Conservation (phyloP, 2,888 invertebrate species). For the Ochropacha duplaris region DNA sequence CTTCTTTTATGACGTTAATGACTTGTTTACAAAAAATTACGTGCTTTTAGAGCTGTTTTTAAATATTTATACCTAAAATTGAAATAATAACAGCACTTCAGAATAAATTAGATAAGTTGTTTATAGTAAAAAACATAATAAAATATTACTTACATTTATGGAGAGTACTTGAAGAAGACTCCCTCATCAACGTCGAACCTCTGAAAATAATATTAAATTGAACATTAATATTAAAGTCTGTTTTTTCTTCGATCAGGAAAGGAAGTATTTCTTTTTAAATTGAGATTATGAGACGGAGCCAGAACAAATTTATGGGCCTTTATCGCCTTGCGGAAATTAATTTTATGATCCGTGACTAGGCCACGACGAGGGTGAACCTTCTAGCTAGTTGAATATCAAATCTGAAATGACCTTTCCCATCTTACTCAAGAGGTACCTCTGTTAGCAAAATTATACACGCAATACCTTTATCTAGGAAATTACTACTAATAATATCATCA, state of each 20-base stretch:
- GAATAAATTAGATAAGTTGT: not conserved
- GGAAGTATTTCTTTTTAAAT: slow-evolving; percentile 25
- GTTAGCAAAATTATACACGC: not conserved
- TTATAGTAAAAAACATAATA: slow-evolving; percentile 11
- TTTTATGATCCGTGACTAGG: slow-evolving; percentile 38
- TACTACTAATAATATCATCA: no score
- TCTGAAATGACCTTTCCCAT: not conserved
- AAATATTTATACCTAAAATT: not conserved
- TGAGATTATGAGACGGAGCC: slow-evolving; percentile 25
- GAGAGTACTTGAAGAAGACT: slow-evolving; percentile 27
- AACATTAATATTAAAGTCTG: slow-evolving; percentile 22
- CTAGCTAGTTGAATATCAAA: slow-evolving; percentile 5
- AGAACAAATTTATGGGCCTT: slow-evolving; percentile 24
- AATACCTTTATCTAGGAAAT: no score
- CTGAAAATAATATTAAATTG: slow-evolving; percentile 38
- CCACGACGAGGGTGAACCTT: not conserved
- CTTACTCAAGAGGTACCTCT: not conserved
- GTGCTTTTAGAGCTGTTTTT: not conserved
- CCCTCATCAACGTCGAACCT: slow-evolving; percentile 25
- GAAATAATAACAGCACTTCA: not conserved
- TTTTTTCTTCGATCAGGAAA: slow-evolving; percentile 21
- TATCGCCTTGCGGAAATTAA: slow-evolving; percentile 39
- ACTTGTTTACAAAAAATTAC: not conserved
- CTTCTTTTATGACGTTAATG: not conserved
- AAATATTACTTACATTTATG: slow-evolving; percentile 41